Conservation (phyloP, 30 jellyfish, hydroid and myxozoan genomes). For the Aurelia sp. region DNA sequence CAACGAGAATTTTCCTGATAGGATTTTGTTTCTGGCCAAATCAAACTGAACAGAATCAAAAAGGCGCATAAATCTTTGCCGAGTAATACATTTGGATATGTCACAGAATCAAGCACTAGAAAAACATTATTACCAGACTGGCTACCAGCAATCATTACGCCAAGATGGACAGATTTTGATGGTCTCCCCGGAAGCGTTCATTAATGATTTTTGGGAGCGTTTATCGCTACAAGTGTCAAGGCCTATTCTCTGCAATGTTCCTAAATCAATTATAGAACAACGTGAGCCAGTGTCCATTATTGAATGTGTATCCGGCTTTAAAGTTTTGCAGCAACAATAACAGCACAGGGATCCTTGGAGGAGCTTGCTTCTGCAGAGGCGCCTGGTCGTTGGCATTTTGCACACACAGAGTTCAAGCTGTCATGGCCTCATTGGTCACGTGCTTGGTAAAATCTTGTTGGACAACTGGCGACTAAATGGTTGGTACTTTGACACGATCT, state of each 20-base stretch:
- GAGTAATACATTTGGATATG: constrained; percentile 25
- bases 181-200: no score
- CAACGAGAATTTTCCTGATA: constrained; percentile 3
- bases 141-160: constrained; percentile 14
- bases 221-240: no score
- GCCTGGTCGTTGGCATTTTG: constrained; percentile 59
- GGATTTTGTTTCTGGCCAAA: background rate
- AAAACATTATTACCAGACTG: no score
- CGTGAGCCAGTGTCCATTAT: constrained; percentile 65
- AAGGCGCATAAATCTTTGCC: constrained; percentile 22
- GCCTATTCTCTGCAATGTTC: no score
- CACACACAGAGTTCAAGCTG: constrained; percentile 42
- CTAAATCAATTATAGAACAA: no score
- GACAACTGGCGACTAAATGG: no score
- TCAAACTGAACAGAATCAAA: no score
- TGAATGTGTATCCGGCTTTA: constrained; percentile 27
- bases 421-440: constrained; percentile 75
- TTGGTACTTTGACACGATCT: constrained; percentile 51
- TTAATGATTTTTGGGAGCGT: no score
- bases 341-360: constrained; percentile 16
- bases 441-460: constrained; percentile 77
- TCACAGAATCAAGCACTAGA: constrained; percentile 12
- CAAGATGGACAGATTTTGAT: no score
- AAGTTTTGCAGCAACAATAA: constrained; percentile 51
- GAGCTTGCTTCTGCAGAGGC: constrained; percentile 13